Evolutionary conservation across 2,113 vertebrate species (phyloP).

Genomic region (Sinocyclocheilus rhinocerous): DNA sequence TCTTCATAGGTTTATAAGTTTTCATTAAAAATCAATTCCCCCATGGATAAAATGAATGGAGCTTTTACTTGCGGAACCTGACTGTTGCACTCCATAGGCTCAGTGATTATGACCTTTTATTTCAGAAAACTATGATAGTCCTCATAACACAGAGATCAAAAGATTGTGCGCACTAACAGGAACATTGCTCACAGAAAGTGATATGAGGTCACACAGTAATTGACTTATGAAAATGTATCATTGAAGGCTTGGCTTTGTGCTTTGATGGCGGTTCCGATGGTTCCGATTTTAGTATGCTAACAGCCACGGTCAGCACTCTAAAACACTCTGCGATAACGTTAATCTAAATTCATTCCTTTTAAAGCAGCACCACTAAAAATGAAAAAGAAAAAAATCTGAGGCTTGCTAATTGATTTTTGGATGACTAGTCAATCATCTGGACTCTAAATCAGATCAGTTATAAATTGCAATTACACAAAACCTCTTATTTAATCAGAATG

Average conservation of each 20-base stretch:
- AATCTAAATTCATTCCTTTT: background rate
- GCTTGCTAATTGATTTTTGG: background rate
- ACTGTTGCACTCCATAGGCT: background rate
- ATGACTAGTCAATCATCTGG: background rate
- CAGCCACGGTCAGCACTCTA: background rate
- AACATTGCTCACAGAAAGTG: slow-evolving; percentile 3
- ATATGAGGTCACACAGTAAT: slow-evolving; percentile 7
- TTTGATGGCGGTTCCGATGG: background rate
- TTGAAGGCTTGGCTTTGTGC: background rate
- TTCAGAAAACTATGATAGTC: background rate
- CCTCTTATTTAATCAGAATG: background rate
- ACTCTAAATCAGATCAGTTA: background rate
- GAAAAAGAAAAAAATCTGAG: background rate
- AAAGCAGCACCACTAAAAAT: background rate
- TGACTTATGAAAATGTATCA: background rate
- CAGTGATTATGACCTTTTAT: background rate
- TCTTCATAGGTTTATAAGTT: background rate
- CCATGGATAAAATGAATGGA: background rate
- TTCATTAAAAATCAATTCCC: background rate
- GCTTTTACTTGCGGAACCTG: background rate
- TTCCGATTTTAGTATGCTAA: background rate
- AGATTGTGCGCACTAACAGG: background rate
- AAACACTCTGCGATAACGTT: background rate
- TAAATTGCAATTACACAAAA: background rate
- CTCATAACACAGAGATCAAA: background rate